These are phyloP conservation scores for Tetheella fluctuosa DNA, from an alignment of 2,888 invertebrate species.

Conservation along the genomic window DNA sequence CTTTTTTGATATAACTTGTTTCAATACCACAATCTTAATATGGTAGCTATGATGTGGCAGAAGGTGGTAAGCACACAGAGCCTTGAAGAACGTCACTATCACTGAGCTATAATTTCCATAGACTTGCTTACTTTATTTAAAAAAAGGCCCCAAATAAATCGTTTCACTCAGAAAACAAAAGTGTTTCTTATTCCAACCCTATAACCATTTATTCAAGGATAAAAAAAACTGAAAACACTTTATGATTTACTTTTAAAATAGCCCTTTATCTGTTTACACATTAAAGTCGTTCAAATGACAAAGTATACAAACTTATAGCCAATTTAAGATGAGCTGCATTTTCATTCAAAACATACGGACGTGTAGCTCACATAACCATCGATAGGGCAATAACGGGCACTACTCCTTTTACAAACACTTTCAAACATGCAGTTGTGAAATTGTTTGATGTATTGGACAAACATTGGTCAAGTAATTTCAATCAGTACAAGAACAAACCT, in stretches of 20 bases:
- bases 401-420: constrained; percentile 61
- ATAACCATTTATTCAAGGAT: constrained; percentile 31
- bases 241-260: constrained; percentile 64
- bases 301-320: constrained; percentile 46
- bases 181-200: constrained; percentile 33
- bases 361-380: constrained; percentile 38
- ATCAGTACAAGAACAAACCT: not conserved
- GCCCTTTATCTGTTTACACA: constrained; percentile 64
- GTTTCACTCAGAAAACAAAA: constrained; percentile 43
- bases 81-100: too few relatives aligned
- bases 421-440: constrained; percentile 43
- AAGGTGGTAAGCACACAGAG: too few relatives aligned
- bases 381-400: constrained; percentile 41
- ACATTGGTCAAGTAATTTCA: constrained; percentile 32
- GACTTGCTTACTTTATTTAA: too few relatives aligned
- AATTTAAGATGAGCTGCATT: constrained; percentile 29
- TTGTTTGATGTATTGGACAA: constrained; percentile 58
- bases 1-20: too few relatives aligned
- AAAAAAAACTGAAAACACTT: constrained; percentile 45
- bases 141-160: not conserved
- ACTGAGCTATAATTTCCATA: too few relatives aligned
- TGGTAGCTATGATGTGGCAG: too few relatives aligned
- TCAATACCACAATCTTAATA: too few relatives aligned
- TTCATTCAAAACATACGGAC: constrained; percentile 14
- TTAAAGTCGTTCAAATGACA: constrained; percentile 61